Percentiles rank a stretch among this genome's conserved stretches.
phyloP scores from a whole-genome alignment of 2,113 vertebrate species.

The Butorides virescens region DNA sequence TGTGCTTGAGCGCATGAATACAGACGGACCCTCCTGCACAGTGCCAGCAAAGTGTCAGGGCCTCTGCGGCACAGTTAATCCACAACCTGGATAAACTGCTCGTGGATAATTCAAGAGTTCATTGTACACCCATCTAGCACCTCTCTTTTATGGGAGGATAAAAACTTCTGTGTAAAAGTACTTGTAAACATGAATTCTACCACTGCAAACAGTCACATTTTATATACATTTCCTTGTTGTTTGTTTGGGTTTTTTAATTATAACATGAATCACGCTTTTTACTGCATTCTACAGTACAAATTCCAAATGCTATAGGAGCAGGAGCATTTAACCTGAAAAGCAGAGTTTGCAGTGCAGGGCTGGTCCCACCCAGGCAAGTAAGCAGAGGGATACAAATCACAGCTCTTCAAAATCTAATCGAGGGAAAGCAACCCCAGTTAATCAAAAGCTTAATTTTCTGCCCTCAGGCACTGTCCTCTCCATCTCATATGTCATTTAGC shows the following conservation, averaged over 20 bases:
- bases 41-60: slow-evolving; percentile 41
- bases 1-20: not conserved
- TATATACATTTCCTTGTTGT: not conserved
- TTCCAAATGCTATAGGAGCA: not conserved
- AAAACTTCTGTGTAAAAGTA: not conserved
- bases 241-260: not conserved
- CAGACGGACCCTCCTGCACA: not conserved
- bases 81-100: slow-evolving; percentile 3
- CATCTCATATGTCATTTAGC: not conserved
- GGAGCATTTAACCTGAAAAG: not conserved
- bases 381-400: not conserved
- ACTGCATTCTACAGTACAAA: slow-evolving; percentile 16
- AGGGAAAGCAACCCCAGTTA: not conserved
- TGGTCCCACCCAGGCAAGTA: not conserved
- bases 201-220: not conserved
- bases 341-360: not conserved
- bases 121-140: slow-evolving; percentile 10
- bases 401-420: not conserved
- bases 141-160: slow-evolving; percentile 23
- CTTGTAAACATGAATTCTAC: not conserved
- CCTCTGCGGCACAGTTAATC: not conserved
- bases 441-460: not conserved
- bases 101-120: not conserved
- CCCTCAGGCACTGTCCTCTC: not conserved
- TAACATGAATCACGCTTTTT: slow-evolving; percentile 33